A percentile compares a stretch with the other conserved stretches of the same genome.
phyloP scores from a whole-genome alignment of 2,113 vertebrate species.

The Nestor notabilis region DNA sequence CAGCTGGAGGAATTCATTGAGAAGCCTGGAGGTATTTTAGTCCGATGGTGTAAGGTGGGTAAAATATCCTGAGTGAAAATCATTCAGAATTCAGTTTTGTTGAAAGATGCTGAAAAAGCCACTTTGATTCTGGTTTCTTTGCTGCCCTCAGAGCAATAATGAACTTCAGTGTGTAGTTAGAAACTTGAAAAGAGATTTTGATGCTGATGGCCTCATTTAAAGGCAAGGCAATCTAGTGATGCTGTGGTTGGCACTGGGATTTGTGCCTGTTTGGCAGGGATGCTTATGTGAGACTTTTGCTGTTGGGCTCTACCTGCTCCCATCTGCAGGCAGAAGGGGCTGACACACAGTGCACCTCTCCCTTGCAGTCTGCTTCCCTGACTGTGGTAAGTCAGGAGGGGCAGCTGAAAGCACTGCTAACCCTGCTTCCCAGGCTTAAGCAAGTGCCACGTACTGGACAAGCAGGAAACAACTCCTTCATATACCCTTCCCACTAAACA shows the following conservation, averaged over 20 bases:
- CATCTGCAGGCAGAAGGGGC: neutral
- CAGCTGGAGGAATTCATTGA: slow-evolving; percentile 95
- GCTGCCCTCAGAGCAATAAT: neutral
- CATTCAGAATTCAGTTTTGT: neutral
- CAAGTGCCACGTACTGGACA: neutral
- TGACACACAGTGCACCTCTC: no score
- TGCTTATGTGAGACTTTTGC: neutral
- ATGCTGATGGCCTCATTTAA: neutral
- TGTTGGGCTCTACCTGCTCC: neutral
- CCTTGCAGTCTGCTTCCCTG: no score
- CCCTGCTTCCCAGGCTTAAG: neutral
- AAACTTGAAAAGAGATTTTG: neutral
- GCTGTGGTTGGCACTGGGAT: neutral
- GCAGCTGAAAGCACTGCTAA: neutral
- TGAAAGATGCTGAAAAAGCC: neutral
- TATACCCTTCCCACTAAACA: neutral
- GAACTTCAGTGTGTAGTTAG: neutral
- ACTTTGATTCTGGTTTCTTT: neutral
- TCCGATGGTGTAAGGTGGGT: slow-evolving; percentile 95
- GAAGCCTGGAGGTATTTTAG: slow-evolving; percentile 91
- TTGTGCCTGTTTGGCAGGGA: neutral
- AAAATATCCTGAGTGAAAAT: neutral
- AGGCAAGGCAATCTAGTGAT: neutral
- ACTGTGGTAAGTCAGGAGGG: neutral
- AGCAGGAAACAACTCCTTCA: neutral